Evolutionary conservation across 2,113 vertebrate genomes (phyloP), one percentile per base, ranked within the genome.

Genomic region (Lophura nycthemera): DNA sequence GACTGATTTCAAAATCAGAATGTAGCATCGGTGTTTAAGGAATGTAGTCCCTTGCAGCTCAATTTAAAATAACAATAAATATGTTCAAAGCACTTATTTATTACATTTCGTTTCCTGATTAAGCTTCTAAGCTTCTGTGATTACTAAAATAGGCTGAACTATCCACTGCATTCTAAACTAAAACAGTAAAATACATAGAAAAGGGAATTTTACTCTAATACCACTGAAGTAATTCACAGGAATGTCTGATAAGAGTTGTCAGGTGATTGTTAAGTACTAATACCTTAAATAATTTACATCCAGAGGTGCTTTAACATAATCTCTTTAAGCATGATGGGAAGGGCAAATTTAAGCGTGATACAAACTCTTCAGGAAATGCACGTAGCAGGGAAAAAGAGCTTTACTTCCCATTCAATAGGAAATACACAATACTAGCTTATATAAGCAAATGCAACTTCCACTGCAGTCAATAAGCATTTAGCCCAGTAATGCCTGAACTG

Each of bases 31-130:
- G 19, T n/a, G 76, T 90, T 88, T 81, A 86, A 83, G 60, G 79
- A 91, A 73, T 18, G 32, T 17, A 73, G 64, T 22, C 67, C n/a
- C 57, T 78, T 45, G 50, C 38, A 92, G 72, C 48, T 78, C 38
- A 57, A 57, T 80, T 87, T 82, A 70, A 92, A 96, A 91, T 61
- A 89, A 76, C 64, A 76, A 8, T 67, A 86, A 92, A 24, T 69
- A 69, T 20, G 67, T 86, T 89, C 85, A 90, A 74, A 90, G 30
- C 83, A 77, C 17, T 88, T 73, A 81, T 15, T 92, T 43, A 70
- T 25, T 66, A 32, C 73, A 76, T 69, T 78, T 88, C 16, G 81
- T 83, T 91, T 88, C 43, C 64, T 29, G 16, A 70, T 67, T 69
- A 89, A 92, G 82, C 52, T 56, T 89, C 64, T 69, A 88, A 93